Evolutionary conservation across 2,797 vertebrate species (phyloP).

Genomic region (Tragelaphus oryx): DNA sequence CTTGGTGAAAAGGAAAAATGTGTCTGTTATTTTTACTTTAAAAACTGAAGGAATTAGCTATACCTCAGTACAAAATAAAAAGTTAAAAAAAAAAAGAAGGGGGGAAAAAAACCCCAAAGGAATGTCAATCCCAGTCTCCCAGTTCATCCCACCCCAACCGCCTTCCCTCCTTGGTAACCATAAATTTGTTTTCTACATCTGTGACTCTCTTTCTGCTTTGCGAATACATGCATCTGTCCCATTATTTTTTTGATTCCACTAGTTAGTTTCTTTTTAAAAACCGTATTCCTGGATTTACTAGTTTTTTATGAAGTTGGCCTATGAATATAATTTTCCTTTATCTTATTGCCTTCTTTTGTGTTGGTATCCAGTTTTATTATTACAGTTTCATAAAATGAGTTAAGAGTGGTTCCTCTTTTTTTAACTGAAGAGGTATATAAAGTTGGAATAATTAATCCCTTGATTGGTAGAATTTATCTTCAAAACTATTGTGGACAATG

Average conservation of each 20-base stretch:
- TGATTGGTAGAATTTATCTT: neutral
- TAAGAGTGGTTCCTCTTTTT: neutral
- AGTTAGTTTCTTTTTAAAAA: neutral
- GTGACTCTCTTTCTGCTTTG: neutral
- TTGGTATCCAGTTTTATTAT: neutral
- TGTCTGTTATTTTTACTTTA: neutral
- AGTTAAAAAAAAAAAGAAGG: neutral
- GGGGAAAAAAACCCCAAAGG: rapidly evolving
- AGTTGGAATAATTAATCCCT: neutral
- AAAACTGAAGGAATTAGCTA: neutral
- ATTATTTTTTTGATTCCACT: neutral
- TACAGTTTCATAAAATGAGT: neutral
- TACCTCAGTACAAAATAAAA: neutral
- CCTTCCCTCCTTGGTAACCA: neutral
- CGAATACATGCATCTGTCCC: neutral
- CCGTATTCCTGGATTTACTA: neutral
- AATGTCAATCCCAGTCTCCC: neutral
- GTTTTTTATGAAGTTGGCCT: neutral
- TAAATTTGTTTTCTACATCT: neutral
- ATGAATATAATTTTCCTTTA: neutral
- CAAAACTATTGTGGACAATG: neutral
- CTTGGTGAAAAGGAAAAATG: neutral
- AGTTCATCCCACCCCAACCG: neutral
- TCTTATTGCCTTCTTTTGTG: neutral
- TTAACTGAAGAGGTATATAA: neutral